Conservation (phyloP, 2,888 invertebrate species). For the Endomychus coccineus region DNA sequence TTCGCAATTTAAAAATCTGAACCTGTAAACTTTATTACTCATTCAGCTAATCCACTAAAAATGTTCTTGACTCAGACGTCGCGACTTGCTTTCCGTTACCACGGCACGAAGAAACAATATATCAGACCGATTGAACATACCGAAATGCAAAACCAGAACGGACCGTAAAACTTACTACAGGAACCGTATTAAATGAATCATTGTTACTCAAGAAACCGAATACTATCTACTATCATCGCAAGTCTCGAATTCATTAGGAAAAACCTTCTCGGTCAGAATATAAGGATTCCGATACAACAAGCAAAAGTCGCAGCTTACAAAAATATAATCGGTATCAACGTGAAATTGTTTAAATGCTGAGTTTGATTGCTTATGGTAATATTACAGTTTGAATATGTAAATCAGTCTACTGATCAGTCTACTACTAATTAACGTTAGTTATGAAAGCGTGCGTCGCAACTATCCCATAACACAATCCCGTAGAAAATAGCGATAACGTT, state of each 20-base stretch:
- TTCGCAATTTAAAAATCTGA: too few relatives aligned
- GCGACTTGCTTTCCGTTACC: too few relatives aligned
- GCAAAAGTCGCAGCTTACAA: constrained; percentile 61
- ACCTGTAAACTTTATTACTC: too few relatives aligned
- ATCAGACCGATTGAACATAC: constrained; percentile 58
- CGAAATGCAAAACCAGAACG: constrained; percentile 61
- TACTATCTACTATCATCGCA: constrained; percentile 68
- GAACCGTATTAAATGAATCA: constrained; percentile 59
- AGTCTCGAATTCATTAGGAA: constrained; percentile 61
- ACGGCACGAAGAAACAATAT: too few relatives aligned
- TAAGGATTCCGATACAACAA: constrained; percentile 70
- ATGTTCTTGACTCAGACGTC: too few relatives aligned
- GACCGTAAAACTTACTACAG: constrained; percentile 59
- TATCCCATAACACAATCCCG: constrained; percentile 56
- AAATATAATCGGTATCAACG: constrained; percentile 62
- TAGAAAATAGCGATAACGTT: constrained; percentile 61
- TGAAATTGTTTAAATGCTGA: constrained; percentile 5
- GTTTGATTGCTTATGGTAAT: too few relatives aligned
- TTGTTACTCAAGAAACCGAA: constrained; percentile 72
- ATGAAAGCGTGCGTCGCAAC: constrained; percentile 51
- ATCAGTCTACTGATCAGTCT: too few relatives aligned
- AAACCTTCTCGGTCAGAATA: constrained; percentile 75
- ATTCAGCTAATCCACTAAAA: too few relatives aligned
- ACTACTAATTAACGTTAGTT: constrained; percentile 27
- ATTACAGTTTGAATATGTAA: too few relatives aligned